phyloP scores from a whole-genome alignment of 2,113 vertebrate genomes.

The Corythornis vintsioides region DNA sequence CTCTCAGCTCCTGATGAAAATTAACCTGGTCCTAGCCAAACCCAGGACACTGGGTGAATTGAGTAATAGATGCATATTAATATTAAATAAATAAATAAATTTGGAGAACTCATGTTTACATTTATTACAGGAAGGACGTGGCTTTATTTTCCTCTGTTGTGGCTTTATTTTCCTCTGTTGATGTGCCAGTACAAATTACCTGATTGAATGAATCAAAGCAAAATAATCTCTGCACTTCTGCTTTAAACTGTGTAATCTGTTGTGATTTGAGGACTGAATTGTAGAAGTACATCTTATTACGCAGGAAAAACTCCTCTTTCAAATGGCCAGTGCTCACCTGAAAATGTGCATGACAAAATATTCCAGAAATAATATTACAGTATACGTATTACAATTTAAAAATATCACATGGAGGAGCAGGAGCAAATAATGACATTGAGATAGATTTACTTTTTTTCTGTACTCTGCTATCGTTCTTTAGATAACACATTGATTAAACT shows the following conservation, averaged over 20 bases:
- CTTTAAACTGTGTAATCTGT: slow-evolving; percentile 7
- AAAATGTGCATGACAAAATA: background rate
- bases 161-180: background rate
- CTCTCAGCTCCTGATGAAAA: too few relatives aligned
- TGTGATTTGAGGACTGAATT: background rate
- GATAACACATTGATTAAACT: background rate
- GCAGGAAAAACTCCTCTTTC: background rate
- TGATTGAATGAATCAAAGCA: background rate
- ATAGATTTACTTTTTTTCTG: background rate
- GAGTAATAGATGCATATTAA: background rate
- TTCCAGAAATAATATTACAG: background rate
- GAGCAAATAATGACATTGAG: background rate
- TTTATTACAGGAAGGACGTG: background rate
- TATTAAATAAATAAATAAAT: background rate
- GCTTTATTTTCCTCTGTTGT: background rate
- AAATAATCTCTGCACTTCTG: background rate
- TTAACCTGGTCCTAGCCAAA: too few relatives aligned
- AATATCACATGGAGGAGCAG: background rate
- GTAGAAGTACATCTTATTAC: background rate
- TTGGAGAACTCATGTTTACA: background rate
- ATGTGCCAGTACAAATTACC: background rate
- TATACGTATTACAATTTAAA: background rate
- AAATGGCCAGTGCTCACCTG: background rate
- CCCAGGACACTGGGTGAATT: background rate
- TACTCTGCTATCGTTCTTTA: background rate